Evolutionary conservation across 2,113 vertebrate genomes (phyloP).

Genomic region (Bubo scandiacus): DNA sequence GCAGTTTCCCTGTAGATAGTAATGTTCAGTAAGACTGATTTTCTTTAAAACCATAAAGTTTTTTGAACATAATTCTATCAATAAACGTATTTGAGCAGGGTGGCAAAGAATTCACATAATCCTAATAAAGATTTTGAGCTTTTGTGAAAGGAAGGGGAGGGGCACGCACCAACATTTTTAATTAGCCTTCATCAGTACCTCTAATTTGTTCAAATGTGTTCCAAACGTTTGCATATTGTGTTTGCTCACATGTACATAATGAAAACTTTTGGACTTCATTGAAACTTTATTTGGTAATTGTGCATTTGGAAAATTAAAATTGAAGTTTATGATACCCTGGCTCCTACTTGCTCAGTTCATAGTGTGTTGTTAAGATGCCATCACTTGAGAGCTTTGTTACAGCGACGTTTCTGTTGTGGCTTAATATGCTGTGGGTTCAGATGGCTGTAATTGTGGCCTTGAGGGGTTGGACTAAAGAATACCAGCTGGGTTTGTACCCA

Average conservation of each 20-base stretch:
- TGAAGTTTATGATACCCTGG: background rate
- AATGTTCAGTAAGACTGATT: conserved; percentile 49
- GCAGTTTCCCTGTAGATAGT: conserved; percentile 63
- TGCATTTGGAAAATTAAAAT: conserved; percentile 10
- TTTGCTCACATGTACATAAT: background rate
- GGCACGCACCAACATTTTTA: background rate
- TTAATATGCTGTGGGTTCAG: background rate
- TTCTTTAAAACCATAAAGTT: conserved; percentile 29
- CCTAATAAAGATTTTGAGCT: background rate
- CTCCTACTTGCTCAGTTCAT: background rate
- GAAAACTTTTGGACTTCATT: conserved; percentile 2
- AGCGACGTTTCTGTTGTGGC: background rate
- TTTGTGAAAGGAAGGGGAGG: background rate
- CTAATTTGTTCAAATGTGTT: background rate
- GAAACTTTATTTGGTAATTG: conserved; percentile 4
- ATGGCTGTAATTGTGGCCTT: background rate
- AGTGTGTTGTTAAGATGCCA: background rate
- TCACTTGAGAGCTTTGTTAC: background rate
- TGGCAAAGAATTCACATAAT: background rate
- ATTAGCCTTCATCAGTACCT: background rate
- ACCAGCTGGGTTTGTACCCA: background rate
- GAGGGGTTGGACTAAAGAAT: background rate
- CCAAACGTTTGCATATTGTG: background rate
- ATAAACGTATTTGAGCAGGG: background rate
- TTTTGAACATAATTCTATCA: conserved; percentile 16